A percentile compares a stretch with the other conserved stretches of the same genome.
Evolutionary conservation across 2,888 invertebrate species (phyloP).

Genomic region (Pachymerium ferrugineum): DNA sequence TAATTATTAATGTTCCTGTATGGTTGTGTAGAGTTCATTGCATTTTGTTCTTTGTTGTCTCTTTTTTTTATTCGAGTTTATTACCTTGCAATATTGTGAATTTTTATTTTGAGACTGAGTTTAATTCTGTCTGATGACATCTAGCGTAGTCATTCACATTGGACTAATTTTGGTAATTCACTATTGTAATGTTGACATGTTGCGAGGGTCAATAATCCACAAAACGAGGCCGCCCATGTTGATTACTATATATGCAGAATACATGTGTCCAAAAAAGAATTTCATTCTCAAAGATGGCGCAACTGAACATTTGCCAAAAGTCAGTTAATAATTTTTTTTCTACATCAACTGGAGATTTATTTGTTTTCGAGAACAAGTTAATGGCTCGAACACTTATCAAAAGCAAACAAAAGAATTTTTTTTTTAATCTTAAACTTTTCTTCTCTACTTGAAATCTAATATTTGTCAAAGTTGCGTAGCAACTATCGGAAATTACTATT

Average conservation of each 20-base stretch:
- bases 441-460: not conserved
- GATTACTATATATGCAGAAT: not conserved
- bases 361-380: not conserved
- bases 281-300: conserved; percentile 9
- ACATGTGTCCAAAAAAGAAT: not conserved
- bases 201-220: not conserved
- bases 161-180: not conserved
- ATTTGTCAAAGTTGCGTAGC: not conserved
- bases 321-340: not conserved
- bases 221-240: not conserved
- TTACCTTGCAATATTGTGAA: not conserved
- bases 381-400: not conserved
- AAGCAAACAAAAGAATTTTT: not conserved
- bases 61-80: not conserved
- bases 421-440: not conserved
- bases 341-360: not conserved
- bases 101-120: not conserved
- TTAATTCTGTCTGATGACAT: not conserved
- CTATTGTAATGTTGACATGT: not conserved
- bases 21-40: not conserved
- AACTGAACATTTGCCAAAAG: not conserved
- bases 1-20: too few species aligned
- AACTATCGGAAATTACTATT: too few species aligned
- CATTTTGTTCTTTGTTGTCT: not conserved
- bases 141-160: not conserved